Evolutionary conservation across 2,113 vertebrate genomes (phyloP), one percentile per base, ranked within the genome.

Genomic region (Anoura caudifer): DNA sequence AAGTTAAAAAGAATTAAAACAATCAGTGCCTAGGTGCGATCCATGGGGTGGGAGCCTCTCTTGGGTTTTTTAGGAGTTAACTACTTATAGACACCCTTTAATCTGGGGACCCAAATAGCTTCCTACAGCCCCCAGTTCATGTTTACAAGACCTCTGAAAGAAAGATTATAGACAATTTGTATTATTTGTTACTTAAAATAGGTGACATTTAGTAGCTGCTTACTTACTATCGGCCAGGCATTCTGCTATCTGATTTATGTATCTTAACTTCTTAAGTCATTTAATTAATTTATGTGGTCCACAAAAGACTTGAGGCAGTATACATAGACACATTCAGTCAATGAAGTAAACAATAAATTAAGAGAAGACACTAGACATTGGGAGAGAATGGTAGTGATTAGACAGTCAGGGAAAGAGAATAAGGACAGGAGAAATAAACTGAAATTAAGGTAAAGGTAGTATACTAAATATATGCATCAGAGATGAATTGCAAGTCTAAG

Each of bases 151-250:
- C 61, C 28, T 95, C 91, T 77, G 75, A 89, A 73, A 86, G 56
- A 77, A 92, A 90, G 69, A 87, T 43, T 33, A 89, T 69, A 82
- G 38, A n/a, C 19, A 41, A 67, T 41, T 77, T 41, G 0, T 76
- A 52, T 80, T 45, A 85, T 76, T 82, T 73, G 36, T 86, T 63
- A 43, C 86, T 91, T 91, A 94, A 96, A 94, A 94, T 31, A 69
- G 86, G 26, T 76, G 59, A 69, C 72, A 31, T 75, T 88, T 82
- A 54, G 52, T 47, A 82, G 56, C 47, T 73, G 81, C 75, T 87
- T 63, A 28, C 52, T 73, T 86, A 90, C n/a, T 47, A 17, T 59
- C 65, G 85, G 73, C 82, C 69, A 47, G 36, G 19, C 17, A 83
- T 36, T 63, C 13, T 28, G 63, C 36, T 88, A 7, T 47, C 24